These are phyloP conservation scores for Muraenolepis orangiensis DNA, from an alignment of 2,797 vertebrate genomes.

Conservation along the genomic window DNA sequence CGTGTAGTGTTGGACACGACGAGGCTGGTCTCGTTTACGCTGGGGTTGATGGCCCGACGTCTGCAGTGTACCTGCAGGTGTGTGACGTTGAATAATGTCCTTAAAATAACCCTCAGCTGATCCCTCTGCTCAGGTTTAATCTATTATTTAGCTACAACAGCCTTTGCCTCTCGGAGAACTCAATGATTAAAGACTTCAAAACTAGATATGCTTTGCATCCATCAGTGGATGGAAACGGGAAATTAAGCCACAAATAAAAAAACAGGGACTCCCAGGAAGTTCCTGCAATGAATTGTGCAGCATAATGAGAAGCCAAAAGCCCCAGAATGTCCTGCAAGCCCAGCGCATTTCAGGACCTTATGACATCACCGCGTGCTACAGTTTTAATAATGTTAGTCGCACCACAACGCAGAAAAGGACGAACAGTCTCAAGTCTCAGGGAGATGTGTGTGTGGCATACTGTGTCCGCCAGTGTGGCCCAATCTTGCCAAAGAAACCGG, in stretches of 20 bases:
- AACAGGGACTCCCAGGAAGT: background rate
- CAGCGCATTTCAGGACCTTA: constrained; percentile 1
- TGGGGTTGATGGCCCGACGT: background rate
- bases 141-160: background rate
- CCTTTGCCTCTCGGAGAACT: background rate
- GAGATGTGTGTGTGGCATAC: constrained; percentile 27
- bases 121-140: background rate
- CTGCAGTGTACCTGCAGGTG: background rate
- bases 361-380: constrained; percentile 47
- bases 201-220: background rate
- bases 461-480: constrained; percentile 15
- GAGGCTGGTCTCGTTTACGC: background rate
- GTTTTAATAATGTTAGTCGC: constrained; percentile 47
- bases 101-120: background rate
- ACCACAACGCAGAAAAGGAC: constrained; percentile 25
- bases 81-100: background rate
- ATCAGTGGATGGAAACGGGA: background rate
- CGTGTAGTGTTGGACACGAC: no score
- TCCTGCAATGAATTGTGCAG: background rate
- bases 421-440: constrained; percentile 22
- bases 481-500: no score
- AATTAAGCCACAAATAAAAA: background rate
- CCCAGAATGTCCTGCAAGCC: background rate
- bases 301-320: background rate
- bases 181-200: background rate